Percentiles rank a stretch among this genome's conserved stretches.
phyloP scores from a whole-genome alignment of 2,888 invertebrate species.

The Shargacucullia verbasci region DNA sequence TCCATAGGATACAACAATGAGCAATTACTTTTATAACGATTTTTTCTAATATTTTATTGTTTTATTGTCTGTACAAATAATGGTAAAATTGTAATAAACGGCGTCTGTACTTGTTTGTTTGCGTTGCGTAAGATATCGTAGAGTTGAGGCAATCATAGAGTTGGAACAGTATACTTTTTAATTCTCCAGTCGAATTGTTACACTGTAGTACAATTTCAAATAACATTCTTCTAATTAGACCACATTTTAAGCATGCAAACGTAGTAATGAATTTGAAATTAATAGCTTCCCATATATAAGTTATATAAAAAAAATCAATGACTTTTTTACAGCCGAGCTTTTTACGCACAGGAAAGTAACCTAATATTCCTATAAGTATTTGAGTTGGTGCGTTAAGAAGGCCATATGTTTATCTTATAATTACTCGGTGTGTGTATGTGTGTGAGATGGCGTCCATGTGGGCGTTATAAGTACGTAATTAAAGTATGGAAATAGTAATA shows the following conservation, averaged over 20 bases:
- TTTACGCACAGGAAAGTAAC: conserved; percentile 71
- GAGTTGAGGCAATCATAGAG: not conserved
- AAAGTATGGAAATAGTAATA: conserved; percentile 88
- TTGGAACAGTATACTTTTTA: not conserved
- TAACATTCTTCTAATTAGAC: conserved; percentile 35
- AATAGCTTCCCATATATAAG: conserved; percentile 36
- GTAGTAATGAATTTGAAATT: conserved; percentile 37
- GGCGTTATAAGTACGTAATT: conserved; percentile 82
- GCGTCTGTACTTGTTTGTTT: conserved; percentile 19
- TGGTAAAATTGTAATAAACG: conserved; percentile 39
- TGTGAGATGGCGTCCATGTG: conserved; percentile 67
- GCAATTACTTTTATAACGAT: conserved; percentile 74
- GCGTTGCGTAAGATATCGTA: conserved; percentile 22
- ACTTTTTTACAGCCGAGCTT: conserved; percentile 40
- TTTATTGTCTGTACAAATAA: conserved; percentile 51
- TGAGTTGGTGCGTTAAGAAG: conserved; percentile 70
- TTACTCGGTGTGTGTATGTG: conserved; percentile 68
- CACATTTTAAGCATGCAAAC: conserved; percentile 36
- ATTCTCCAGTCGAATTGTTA: conserved; percentile 5
- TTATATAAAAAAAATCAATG: conserved; percentile 12
- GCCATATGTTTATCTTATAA: conserved; percentile 85
- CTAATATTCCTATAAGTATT: conserved; percentile 71
- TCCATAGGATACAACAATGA: conserved; percentile 78
- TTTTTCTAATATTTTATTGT: conserved; percentile 64
- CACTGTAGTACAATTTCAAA: conserved; percentile 16